Conservation (phyloP, 1,140 invertebrate genomes). For the Pteromalus puparum region DNA sequence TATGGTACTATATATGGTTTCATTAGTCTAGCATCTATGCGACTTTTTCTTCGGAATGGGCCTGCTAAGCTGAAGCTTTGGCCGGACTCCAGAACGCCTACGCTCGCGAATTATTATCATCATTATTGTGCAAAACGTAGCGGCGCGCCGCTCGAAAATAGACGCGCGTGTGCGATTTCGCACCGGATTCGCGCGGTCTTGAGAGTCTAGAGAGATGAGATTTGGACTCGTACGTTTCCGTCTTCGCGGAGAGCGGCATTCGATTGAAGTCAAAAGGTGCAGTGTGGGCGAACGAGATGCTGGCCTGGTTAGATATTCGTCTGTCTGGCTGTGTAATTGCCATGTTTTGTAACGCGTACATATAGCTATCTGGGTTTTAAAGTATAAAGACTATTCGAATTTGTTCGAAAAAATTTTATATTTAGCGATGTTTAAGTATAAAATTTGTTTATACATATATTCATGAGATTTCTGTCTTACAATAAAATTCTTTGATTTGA, state of each 20-base stretch:
- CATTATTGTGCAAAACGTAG: neutral
- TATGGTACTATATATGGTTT: neutral
- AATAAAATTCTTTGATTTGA: neutral
- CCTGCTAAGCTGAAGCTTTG: neutral
- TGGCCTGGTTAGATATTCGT: no score
- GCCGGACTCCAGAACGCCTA: constrained; percentile 8
- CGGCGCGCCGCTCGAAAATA: neutral
- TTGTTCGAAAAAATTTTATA: neutral
- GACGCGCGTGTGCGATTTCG: no score
- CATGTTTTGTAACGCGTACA: no score
- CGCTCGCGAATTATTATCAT: constrained; percentile 24
- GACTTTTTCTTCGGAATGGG: constrained; percentile 19
- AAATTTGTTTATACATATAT: neutral
- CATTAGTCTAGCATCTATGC: neutral
- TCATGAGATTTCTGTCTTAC: neutral
- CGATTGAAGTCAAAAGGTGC: no score
- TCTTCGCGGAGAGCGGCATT: no score
- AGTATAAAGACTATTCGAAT: no score
- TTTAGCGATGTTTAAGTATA: neutral
- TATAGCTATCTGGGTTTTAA: no score
- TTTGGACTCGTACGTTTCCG: no score
- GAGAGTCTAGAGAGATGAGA: no score
- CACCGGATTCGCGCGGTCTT: no score
- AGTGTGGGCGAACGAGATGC: no score
- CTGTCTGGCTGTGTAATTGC: no score